Base-by-base conservation (phyloP, 1,140 invertebrate species). In the Drosophila pallidifrons region DNA sequence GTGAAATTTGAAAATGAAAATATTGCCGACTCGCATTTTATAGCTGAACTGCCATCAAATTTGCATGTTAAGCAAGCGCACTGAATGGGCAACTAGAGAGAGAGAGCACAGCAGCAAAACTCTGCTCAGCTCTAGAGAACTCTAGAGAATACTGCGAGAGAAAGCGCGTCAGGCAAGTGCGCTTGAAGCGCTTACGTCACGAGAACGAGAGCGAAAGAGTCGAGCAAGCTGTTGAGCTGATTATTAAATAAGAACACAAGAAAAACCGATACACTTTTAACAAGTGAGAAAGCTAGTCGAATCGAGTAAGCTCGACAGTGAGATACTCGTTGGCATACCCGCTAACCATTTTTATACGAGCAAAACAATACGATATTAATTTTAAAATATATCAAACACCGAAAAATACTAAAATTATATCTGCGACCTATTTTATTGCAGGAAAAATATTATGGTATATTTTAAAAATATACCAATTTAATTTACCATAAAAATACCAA, bases 1-100 rank as follows among this genome's bases (percentile, higher is more conserved):
- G 83, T 88, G 69, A 82, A 88, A 87, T 87, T 87, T 87, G 65
- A 77, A 77, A 83, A 88, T 77, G 73, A 77, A 80, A 88, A 88
- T 75, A 76, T 71, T 69, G 74, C 69, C 47, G 32, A 15, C 66
- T 78, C 54, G 60, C 55, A 70, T 82, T 81, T 88, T 88, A 82
- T 88, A 67, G 76, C 76, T 61, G 65, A 71, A 68, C 7, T 35
- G 72, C 69, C 83, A 87, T 87, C 71, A 82, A 87, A 87, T 88
- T 87, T 88, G 83, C 83, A 87, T 87, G 77, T 81, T 79, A 88
- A 83, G 69, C 82, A 86, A 85, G 78, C 69, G 57, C 30, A 70
- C 58, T 45, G 75, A 73, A 73, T 67, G 68, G 60, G 30, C 55
- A 68, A 55, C 68, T 35, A 66, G 60, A 81, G 66, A 77, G 75